Conservation (phyloP, 1,140 invertebrate species). For the Hestina assimilis region DNA sequence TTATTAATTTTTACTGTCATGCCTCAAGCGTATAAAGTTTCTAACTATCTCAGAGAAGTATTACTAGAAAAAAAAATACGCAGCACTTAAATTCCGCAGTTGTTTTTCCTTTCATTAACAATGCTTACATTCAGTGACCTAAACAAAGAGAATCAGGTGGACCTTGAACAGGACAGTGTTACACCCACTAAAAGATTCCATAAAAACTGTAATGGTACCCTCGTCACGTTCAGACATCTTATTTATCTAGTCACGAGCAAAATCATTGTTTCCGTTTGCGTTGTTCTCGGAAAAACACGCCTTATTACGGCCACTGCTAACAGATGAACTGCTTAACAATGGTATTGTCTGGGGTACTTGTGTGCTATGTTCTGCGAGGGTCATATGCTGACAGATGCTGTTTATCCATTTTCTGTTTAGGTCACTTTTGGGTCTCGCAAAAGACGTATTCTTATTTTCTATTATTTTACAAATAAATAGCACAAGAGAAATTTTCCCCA, state of each 20-base stretch:
- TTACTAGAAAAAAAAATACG: too few relatives aligned
- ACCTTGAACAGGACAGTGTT: conserved; percentile 32
- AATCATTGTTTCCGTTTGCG: conserved; percentile 69
- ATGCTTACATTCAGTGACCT: conserved; percentile 36
- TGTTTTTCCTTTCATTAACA: conserved; percentile 46
- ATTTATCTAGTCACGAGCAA: conserved; percentile 71
- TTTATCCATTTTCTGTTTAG: background rate
- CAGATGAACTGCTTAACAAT: conserved; percentile 53
- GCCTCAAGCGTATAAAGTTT: too few relatives aligned
- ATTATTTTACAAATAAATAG: too few relatives aligned
- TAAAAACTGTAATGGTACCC: conserved; percentile 69
- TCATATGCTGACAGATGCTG: background rate
- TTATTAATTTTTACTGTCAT: too few relatives aligned
- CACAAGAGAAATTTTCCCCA: too few relatives aligned
- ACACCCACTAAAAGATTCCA: conserved; percentile 57
- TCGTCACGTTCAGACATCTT: conserved; percentile 69
- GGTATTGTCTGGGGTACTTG: conserved; percentile 50
- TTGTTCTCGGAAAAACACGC: conserved; percentile 57
- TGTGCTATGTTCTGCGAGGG: conserved; percentile 43
- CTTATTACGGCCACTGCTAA: conserved; percentile 60
- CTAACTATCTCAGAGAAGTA: too few relatives aligned
- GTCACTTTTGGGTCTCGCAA: background rate
- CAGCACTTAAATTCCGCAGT: background rate
- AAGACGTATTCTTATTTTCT: too few relatives aligned
- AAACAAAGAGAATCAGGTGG: conserved; percentile 64